Evolutionary conservation across 2,113 vertebrate species (phyloP).

Genomic region (Lutjanus erythropterus): DNA sequence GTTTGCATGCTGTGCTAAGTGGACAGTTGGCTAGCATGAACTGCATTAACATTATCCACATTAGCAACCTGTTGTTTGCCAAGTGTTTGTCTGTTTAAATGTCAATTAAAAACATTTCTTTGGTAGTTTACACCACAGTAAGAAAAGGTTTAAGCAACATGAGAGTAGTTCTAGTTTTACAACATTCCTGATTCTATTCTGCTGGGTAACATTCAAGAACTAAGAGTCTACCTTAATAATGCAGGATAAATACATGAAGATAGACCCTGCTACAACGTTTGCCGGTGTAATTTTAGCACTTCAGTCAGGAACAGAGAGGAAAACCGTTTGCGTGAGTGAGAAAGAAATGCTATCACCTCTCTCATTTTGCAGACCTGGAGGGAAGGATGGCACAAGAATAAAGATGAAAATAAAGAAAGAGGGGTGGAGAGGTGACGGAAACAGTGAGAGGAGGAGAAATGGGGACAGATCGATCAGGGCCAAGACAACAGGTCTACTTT

Average conservation of each 20-base stretch:
- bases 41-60: too few species aligned
- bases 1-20: too few species aligned
- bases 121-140: neutral
- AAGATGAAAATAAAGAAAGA: conserved; percentile 8
- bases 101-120: neutral
- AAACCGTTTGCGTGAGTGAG: neutral
- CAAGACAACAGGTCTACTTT: conserved; percentile 65
- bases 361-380: conserved; percentile 18
- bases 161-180: conserved; percentile 1
- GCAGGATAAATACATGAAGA: conserved; percentile 6
- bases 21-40: too few species aligned
- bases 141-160: neutral
- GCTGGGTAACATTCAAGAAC: neutral
- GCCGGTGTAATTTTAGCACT: neutral
- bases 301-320: neutral
- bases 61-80: too few species aligned
- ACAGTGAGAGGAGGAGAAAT: conserved; percentile 26
- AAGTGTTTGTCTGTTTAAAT: neutral
- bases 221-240: conserved; percentile 10
- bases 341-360: conserved; percentile 13
- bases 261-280: neutral
- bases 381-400: neutral
- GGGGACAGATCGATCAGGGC: conserved; percentile 64
- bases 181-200: neutral
- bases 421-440: conserved; percentile 23